Percentiles rank a stretch among this genome's conserved stretches.
Conservation (phyloP, 2,797 vertebrate genomes). For the Cynopterus sphinx region DNA sequence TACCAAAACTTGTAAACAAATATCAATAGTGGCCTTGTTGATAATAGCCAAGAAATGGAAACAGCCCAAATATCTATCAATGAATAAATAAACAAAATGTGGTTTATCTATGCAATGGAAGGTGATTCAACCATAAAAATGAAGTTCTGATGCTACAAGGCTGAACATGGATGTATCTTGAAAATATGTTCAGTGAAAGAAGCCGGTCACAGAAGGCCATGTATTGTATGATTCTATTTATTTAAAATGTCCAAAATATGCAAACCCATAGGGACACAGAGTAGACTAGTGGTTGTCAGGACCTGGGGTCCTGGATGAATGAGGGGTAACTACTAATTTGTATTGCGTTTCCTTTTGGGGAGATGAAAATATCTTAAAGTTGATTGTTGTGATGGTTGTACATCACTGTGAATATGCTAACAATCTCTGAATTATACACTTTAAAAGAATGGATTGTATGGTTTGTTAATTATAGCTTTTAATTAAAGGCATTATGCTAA, state of each 20-base stretch:
- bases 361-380: background rate
- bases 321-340: background rate
- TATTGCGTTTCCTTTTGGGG: background rate
- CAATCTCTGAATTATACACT: background rate
- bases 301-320: background rate
- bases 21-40: background rate
- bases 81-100: background rate
- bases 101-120: background rate
- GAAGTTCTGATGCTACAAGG: background rate
- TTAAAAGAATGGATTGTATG: background rate
- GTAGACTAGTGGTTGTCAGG: background rate
- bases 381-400: background rate
- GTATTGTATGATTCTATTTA: background rate
- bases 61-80: background rate
- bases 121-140: background rate
- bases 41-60: background rate
- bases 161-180: background rate
- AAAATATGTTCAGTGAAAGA: background rate
- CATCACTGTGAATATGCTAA: background rate
- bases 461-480: background rate
- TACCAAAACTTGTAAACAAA: background rate
- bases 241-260: background rate
- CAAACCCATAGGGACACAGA: background rate
- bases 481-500: background rate
- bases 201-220: background rate